These are phyloP conservation scores for Oncorhynchus tshawytscha DNA, from an alignment of 2,113 vertebrate species.

Conservation along the genomic window DNA sequence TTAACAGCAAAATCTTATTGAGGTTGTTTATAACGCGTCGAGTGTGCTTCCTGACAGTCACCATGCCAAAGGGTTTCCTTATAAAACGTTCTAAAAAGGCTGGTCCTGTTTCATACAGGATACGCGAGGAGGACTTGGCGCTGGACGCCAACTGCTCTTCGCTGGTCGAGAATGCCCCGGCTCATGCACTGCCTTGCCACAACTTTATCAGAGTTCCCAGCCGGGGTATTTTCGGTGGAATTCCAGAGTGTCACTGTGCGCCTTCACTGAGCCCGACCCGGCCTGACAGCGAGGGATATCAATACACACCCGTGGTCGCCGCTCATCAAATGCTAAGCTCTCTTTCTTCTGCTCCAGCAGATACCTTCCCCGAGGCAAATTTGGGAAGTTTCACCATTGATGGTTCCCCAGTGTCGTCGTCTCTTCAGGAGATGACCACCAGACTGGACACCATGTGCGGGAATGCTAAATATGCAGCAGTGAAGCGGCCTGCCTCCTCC, in stretches of 20 bases:
- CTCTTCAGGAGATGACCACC: conserved; percentile 44
- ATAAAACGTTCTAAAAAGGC: conserved; percentile 57
- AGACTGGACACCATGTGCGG: conserved; percentile 33
- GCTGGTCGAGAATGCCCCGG: background rate
- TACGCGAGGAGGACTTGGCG: conserved; percentile 25
- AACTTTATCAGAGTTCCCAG: conserved; percentile 20
- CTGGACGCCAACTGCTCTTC: background rate
- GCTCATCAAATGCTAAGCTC: conserved; percentile 25
- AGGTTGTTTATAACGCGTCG: conserved; percentile 3
- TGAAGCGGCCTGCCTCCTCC: conserved; percentile 29
- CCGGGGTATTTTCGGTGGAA: conserved; percentile 30
- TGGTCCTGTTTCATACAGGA: conserved; percentile 52
- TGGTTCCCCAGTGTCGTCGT: conserved; percentile 27
- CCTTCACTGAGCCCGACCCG: conserved; percentile 30
- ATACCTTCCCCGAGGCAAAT: conserved; percentile 43
- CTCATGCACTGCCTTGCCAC: background rate
- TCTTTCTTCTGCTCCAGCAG: conserved; percentile 25
- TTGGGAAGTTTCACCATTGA: conserved; percentile 31
- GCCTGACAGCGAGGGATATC: conserved; percentile 37
- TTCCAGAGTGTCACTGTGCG: conserved; percentile 13
- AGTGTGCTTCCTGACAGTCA: background rate
- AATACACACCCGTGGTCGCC: conserved; percentile 6
- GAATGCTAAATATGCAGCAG: background rate
- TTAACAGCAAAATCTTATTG: background rate
- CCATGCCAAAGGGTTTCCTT: conserved; percentile 65